phyloP scores from a whole-genome alignment of 2,888 invertebrate species.

The Sympetrum striolatum region DNA sequence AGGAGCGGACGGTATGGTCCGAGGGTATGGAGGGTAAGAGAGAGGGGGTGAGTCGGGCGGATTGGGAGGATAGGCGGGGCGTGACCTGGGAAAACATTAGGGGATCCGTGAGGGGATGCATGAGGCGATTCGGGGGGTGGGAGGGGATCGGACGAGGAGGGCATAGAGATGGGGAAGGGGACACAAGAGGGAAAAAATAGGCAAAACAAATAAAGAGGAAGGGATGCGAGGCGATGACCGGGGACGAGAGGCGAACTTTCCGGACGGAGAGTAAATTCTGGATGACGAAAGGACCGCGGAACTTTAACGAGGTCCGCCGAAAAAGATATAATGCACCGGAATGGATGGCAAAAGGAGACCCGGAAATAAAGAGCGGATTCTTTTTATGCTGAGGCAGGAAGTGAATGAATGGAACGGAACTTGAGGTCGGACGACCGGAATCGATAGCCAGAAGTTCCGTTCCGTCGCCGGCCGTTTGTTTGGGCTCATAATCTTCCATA shows the following conservation, averaged over 20 bases:
- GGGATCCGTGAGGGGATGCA: neutral
- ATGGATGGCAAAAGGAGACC: neutral
- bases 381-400: neutral
- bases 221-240: neutral
- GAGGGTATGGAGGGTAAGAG: neutral
- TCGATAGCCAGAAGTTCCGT: neutral
- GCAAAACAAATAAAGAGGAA: neutral
- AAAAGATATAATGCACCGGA: neutral
- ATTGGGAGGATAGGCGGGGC: slow-evolving; percentile 7
- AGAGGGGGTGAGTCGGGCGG: neutral
- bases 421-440: neutral
- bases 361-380: neutral
- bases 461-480: no score
- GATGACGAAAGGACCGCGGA: neutral
- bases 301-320: slow-evolving; percentile 13
- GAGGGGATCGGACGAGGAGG: neutral
- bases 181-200: neutral
- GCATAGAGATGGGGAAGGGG: neutral
- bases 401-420: neutral
- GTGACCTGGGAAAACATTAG: slow-evolving; percentile 42
- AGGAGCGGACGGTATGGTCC: neutral
- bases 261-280: neutral
- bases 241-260: neutral
- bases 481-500: no score
- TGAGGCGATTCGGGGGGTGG: neutral